phyloP scores from a whole-genome alignment of 2,797 vertebrate species.

The Helicolenus hilgendorfi region DNA sequence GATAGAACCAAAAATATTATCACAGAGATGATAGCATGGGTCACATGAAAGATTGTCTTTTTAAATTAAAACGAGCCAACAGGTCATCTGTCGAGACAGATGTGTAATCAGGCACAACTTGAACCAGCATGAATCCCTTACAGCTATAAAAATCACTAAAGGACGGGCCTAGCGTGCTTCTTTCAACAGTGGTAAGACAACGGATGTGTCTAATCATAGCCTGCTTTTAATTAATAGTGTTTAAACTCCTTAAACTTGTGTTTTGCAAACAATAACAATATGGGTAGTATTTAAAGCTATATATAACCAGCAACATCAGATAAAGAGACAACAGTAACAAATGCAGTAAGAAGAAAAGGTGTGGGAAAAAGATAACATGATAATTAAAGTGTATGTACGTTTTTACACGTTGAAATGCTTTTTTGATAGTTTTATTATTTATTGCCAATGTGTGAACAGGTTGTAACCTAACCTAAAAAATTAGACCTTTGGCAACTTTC shows the following conservation, averaged over 20 bases:
- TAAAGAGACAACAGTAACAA: not conserved
- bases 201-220: slow-evolving; percentile 9
- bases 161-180: not conserved
- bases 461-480: no score
- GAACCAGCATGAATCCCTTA: slow-evolving; percentile 53
- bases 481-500: no score
- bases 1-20: not conserved
- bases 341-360: not conserved
- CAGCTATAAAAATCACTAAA: slow-evolving; percentile 35
- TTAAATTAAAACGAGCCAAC: slow-evolving; percentile 7
- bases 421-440: no score
- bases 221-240: not conserved
- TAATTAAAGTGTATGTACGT: not conserved
- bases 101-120: slow-evolving; percentile 15
- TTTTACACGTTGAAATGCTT: no score
- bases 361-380: not conserved
- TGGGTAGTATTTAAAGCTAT: not conserved
- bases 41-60: slow-evolving; percentile 4
- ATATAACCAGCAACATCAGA: not conserved
- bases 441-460: no score
- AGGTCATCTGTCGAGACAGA: not conserved
- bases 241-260: not conserved
- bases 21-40: not conserved
- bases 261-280: slow-evolving; percentile 12
- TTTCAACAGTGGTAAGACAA: slow-evolving; percentile 13